Evolutionary conservation across 2,113 vertebrate species (phyloP).

Genomic region (Thunnus thynnus): DNA sequence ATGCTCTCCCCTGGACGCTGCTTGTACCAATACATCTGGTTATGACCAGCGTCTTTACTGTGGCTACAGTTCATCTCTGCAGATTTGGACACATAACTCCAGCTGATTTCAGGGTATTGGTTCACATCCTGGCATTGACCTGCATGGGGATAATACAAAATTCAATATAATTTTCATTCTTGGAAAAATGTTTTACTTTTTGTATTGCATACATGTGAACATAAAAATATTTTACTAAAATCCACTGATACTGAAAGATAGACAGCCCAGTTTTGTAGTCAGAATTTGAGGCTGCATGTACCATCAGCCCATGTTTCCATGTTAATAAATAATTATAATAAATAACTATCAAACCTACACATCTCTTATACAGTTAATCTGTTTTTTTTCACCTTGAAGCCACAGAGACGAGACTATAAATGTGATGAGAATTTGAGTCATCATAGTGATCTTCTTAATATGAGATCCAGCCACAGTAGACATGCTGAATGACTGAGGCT

Average conservation of each 20-base stretch:
- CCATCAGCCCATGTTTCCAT: background rate
- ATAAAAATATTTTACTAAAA: too few relatives aligned
- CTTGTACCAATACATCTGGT: too few relatives aligned
- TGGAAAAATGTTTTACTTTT: background rate
- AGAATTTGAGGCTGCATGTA: background rate
- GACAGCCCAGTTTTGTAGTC: too few relatives aligned
- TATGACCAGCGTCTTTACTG: slow-evolving; percentile 29
- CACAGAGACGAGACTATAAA: slow-evolving; percentile 13
- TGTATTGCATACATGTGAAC: too few relatives aligned
- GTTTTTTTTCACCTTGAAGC: slow-evolving; percentile 41
- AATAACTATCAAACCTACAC: background rate
- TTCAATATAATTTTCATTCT: background rate
- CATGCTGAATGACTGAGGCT: background rate
- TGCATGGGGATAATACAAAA: slow-evolving; percentile 2
- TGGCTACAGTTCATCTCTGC: slow-evolving; percentile 68
- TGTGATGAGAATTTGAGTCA: background rate
- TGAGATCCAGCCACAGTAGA: background rate
- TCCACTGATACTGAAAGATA: too few relatives aligned
- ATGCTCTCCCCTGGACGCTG: too few relatives aligned
- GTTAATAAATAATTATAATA: background rate
- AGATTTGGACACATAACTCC: slow-evolving; percentile 22
- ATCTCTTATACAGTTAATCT: background rate
- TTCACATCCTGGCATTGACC: slow-evolving; percentile 55
- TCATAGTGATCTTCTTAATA: background rate
- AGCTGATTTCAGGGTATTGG: slow-evolving; percentile 54